A percentile compares a stretch with the other conserved stretches of the same genome.
Conservation (phyloP, 2,797 vertebrate genomes). For the Sciurus carolinensis region DNA sequence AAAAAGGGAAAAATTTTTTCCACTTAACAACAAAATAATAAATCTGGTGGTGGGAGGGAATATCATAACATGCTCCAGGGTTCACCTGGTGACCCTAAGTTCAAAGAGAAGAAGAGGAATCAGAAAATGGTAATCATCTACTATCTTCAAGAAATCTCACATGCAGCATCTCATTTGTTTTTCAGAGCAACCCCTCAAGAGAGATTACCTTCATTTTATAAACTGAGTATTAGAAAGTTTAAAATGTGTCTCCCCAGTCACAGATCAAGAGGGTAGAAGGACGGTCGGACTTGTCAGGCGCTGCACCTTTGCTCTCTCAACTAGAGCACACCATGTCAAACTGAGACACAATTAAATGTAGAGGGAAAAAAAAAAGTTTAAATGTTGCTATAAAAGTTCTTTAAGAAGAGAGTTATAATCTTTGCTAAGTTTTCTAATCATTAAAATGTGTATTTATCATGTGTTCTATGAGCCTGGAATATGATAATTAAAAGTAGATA, state of each 20-base stretch:
- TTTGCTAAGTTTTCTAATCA: background rate
- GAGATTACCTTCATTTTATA: background rate
- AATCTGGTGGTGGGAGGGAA: background rate
- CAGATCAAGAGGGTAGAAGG: background rate
- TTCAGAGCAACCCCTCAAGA: background rate
- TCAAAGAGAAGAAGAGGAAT: background rate
- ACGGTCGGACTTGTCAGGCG: background rate
- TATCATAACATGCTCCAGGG: background rate
- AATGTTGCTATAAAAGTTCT: background rate
- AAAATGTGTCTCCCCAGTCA: background rate
- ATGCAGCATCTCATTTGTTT: background rate
- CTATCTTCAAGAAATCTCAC: background rate
- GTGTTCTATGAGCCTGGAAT: background rate
- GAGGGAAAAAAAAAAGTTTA: background rate
- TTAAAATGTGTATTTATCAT: background rate
- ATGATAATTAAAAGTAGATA: background rate
- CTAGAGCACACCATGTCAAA: background rate
- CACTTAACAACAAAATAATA: too few species aligned
- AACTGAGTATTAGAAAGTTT: background rate
- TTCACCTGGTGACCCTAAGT: background rate
- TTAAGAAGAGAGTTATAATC: constrained; percentile 8
- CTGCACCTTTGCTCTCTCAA: background rate
- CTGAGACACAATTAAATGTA: background rate
- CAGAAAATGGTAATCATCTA: background rate
- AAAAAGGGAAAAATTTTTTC: too few species aligned